Conservation (phyloP, 2,797 vertebrate species). For the Sandelia bainsii region DNA sequence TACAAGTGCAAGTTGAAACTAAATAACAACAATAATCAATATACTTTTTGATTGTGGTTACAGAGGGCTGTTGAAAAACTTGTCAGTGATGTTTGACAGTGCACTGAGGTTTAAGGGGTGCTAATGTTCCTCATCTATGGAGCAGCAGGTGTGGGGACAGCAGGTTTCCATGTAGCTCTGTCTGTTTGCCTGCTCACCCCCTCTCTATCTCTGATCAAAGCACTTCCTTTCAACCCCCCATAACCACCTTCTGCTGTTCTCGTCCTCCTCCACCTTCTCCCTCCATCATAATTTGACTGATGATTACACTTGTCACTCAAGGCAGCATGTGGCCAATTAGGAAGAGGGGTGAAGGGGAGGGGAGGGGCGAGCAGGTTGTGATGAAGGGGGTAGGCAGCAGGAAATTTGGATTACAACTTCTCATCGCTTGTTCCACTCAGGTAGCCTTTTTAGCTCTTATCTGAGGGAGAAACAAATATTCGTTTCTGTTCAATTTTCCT, state of each 20-base stretch:
- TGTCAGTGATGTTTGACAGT: constrained; percentile 24
- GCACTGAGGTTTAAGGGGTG: constrained; percentile 42
- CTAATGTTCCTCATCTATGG: constrained; percentile 64
- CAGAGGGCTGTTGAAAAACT: constrained; percentile 1
- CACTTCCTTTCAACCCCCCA: constrained; percentile 69
- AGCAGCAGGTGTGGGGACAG: constrained; percentile 84
- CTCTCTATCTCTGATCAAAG: constrained; percentile 78
- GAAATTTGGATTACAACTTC: constrained; percentile 62
- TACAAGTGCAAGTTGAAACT: constrained; percentile 22
- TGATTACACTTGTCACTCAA: constrained; percentile 95
- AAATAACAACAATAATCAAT: constrained; percentile 14
- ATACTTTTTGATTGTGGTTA: constrained; percentile 17
- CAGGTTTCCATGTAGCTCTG: constrained; percentile 80
- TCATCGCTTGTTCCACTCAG: constrained; percentile 53
- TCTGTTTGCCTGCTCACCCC: constrained; percentile 70
- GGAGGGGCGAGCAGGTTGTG: constrained; percentile 55
- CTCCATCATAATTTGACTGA: constrained; percentile 91
- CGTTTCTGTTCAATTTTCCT: constrained; percentile 66
- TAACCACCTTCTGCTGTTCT: constrained; percentile 67
- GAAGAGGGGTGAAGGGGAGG: constrained; percentile 66
- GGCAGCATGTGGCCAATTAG: constrained; percentile 89
- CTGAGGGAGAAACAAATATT: constrained; percentile 67
- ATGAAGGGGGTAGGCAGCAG: constrained; percentile 18
- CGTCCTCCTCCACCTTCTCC: constrained; percentile 54
- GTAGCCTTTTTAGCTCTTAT: constrained; percentile 61